Evolutionary conservation across 2,888 invertebrate species (phyloP), one percentile per base, ranked within the genome.

Genomic region (Tubulanus polymorphus): DNA sequence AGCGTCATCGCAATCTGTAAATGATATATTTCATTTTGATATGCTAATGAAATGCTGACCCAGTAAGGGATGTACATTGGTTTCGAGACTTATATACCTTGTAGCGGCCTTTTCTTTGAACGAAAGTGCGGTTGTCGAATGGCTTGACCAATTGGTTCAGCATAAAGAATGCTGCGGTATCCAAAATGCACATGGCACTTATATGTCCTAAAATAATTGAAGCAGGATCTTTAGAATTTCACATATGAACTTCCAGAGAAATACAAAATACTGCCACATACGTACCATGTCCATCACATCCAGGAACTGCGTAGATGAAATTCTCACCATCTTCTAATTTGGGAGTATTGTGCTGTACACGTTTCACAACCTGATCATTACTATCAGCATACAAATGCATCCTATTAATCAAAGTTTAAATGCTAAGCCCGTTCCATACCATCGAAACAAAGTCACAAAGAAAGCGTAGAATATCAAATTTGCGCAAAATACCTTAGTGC

Each of bases 331-430:
- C 74, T 3, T 67, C 68, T 3, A 65, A 51, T 37, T 65, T 54
- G 2, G 69, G 62, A 6, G 60, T 52, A 18, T 62, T 60, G 23
- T 64, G 63, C 15, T 64, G 51, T 10, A 64, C n/a, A 12, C 54
- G 25, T 46, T 49, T 27, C 12, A 28, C 5, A 20, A 64, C 18
- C 28, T 48, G 52, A 8, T 53, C 48, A 12, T 55, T 59, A 23
- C 65, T 64, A 60, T 74, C 73, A 63, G 63, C 70, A 37, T 67
- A 71, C 51, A 75, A 54, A 54, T 73, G 71, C 75, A 75, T 74
- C 48, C 73, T 75, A 47, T 2, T 6, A 23, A 6, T 3, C 5
- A 12, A 47, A 47, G 20, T 28, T 52, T 6, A 52, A 37, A 37
- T 52, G 26, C 37, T 48, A 15, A 46, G 41, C 10, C 10, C 23